Percentiles rank a stretch among this genome's conserved stretches.
Evolutionary conservation across 2,888 invertebrate genomes (phyloP).

Genomic region (Micoletzkya japonica): DNA sequence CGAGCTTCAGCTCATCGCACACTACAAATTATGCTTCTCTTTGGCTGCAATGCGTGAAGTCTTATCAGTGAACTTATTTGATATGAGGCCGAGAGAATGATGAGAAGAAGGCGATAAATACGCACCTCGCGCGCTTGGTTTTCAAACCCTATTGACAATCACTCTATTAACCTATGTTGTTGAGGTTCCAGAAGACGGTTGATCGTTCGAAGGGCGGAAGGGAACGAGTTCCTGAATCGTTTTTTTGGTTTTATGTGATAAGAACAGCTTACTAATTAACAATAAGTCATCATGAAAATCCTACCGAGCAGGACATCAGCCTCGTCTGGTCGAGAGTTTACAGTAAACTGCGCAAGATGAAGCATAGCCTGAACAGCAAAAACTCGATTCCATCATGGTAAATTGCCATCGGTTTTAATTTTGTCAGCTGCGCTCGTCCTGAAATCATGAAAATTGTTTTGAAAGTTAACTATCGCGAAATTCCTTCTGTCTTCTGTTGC

Average conservation of each 20-base stretch:
- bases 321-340: conserved; percentile 40
- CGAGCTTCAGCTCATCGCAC: conserved; percentile 51
- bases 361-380: conserved; percentile 36
- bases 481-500: too few relatives aligned
- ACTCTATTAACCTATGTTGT: neutral
- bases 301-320: conserved; percentile 48
- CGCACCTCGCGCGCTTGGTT: too few relatives aligned
- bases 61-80: neutral
- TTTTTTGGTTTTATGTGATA: neutral
- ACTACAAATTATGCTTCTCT: conserved; percentile 33
- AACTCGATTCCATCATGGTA: neutral
- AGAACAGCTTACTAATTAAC: neutral
- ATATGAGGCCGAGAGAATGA: too few relatives aligned
- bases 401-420: too few relatives aligned
- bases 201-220: conserved; percentile 11
- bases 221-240: neutral
- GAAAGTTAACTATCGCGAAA: too few relatives aligned
- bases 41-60: neutral
- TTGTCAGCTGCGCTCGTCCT: too few relatives aligned
- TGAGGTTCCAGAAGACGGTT: conserved; percentile 27
- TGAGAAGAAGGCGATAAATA: too few relatives aligned
- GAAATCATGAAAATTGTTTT: too few relatives aligned
- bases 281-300: neutral
- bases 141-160: too few relatives aligned
- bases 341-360: conserved; percentile 47